A percentile compares a stretch with the other conserved stretches of the same genome.
phyloP scores from a whole-genome alignment of 2,888 invertebrate genomes.

The Philonicus albiceps region DNA sequence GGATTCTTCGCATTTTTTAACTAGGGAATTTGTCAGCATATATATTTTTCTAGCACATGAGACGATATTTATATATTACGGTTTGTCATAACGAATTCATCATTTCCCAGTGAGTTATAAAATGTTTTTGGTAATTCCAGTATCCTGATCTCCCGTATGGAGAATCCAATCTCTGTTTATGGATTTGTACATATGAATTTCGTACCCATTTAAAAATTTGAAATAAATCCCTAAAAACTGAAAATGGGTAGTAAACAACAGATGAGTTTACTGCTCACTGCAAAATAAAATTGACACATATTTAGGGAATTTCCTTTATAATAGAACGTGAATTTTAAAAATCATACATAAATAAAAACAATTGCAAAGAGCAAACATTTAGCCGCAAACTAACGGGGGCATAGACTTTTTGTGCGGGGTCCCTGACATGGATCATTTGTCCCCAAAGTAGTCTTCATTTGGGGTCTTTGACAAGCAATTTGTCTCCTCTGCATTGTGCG shows the following conservation, averaged over 20 bases:
- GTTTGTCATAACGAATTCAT: too few relatives aligned
- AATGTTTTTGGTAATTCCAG: too few relatives aligned
- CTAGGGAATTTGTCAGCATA: too few relatives aligned
- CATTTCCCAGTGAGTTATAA: too few relatives aligned
- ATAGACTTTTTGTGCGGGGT: neutral
- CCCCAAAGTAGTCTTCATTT: neutral
- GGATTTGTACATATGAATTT: too few relatives aligned
- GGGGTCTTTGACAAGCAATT: conserved; percentile 3
- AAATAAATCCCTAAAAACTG: neutral
- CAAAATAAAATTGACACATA: too few relatives aligned
- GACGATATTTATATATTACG: too few relatives aligned
- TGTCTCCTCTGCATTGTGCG: conserved; percentile 8
- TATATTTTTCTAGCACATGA: too few relatives aligned
- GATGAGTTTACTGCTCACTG: neutral
- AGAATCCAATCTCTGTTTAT: too few relatives aligned
- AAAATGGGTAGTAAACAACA: neutral
- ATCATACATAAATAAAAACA: neutral
- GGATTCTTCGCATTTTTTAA: too few relatives aligned
- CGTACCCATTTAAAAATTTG: too few relatives aligned
- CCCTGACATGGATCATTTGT: neutral
- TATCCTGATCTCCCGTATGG: too few relatives aligned
- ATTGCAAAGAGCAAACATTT: neutral
- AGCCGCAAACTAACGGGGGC: neutral
- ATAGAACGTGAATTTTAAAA: neutral
- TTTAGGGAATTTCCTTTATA: neutral